Conservation (phyloP, 2,888 invertebrate genomes). For the Harpagoxenus sublaevis region DNA sequence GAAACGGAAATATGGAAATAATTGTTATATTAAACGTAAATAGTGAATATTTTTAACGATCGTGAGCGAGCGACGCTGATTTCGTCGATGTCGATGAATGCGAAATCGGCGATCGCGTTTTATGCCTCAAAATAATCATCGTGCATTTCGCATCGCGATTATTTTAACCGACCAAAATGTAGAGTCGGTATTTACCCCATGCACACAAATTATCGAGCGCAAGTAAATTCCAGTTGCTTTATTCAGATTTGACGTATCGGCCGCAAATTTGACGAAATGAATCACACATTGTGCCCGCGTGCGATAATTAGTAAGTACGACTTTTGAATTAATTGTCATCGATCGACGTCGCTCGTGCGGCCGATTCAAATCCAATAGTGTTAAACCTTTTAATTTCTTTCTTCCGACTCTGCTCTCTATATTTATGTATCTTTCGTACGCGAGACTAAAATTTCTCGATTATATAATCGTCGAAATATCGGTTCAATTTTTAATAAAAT, state of each 20-base stretch:
- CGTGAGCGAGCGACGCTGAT: conserved; percentile 46
- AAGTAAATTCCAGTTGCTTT: conserved; percentile 68
- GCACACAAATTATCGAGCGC: conserved; percentile 70
- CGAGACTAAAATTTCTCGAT: conserved; percentile 22
- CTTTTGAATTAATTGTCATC: conserved; percentile 65
- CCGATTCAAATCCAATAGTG: conserved; percentile 47
- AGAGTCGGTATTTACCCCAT: conserved; percentile 61
- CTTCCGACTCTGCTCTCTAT: conserved; percentile 24
- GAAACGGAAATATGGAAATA: conserved; percentile 59
- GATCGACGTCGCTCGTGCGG: conserved; percentile 51
- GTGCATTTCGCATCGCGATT: conserved; percentile 64
- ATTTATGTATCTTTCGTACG: conserved; percentile 20
- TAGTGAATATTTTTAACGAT: conserved; percentile 71
- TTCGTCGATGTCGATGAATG: conserved; percentile 49
- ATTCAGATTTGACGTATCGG: conserved; percentile 46
- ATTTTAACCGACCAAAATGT: conserved; percentile 71
- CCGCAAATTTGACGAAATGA: conserved; percentile 62
- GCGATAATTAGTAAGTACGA: conserved; percentile 61
- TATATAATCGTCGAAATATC: conserved; percentile 24
- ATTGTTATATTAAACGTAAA: conserved; percentile 76
- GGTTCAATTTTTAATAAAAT: conserved; percentile 22
- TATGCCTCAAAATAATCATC: conserved; percentile 69
- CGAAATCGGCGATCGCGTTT: conserved; percentile 57
- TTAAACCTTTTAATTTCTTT: conserved; percentile 44
- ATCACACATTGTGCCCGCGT: conserved; percentile 57